Evolutionary conservation across 1,140 invertebrate genomes (phyloP).

Genomic region (Drosophila ogumai): DNA sequence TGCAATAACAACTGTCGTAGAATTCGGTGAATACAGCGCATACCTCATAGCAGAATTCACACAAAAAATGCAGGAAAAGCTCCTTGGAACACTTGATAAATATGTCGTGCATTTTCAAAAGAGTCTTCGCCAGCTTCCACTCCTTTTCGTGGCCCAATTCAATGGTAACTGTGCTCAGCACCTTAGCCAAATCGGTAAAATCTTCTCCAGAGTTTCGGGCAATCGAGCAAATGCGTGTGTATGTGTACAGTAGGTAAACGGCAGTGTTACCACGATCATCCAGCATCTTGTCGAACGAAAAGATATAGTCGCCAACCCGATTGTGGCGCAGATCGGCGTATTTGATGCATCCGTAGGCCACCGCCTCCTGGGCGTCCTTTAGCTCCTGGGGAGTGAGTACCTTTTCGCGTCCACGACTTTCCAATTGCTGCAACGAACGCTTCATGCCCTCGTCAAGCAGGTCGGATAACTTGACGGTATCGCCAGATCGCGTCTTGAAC

Average conservation of each 20-base stretch:
- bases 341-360: constrained; percentile 99
- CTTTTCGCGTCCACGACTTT: constrained; percentile 96
- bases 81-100: constrained; percentile 93
- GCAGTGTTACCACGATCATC: constrained; percentile 99
- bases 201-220: constrained; percentile 91
- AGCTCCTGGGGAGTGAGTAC: constrained; percentile 93
- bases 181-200: constrained; percentile 86
- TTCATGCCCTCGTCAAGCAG: constrained; percentile 97
- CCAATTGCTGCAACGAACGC: constrained; percentile 93
- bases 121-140: constrained; percentile 96
- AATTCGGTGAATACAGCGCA: constrained; percentile 97
- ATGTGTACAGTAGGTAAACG: constrained; percentile 98
- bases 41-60: constrained; percentile 98
- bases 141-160: constrained; percentile 96
- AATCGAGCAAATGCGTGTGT: constrained; percentile 97
- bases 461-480: constrained; percentile 95
- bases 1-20: constrained; percentile 98
- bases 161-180: constrained; percentile 73
- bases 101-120: constrained; percentile 95
- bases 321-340: constrained; percentile 99
- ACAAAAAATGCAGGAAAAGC: constrained; percentile 94
- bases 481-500: constrained; percentile 99
- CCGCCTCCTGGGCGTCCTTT: constrained; percentile 92
- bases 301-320: constrained; percentile 97
- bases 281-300: constrained; percentile 99